Percentiles rank a stretch among this genome's conserved stretches.
phyloP scores from a whole-genome alignment of 2,888 invertebrate species.

The Drosophila ezoana region DNA sequence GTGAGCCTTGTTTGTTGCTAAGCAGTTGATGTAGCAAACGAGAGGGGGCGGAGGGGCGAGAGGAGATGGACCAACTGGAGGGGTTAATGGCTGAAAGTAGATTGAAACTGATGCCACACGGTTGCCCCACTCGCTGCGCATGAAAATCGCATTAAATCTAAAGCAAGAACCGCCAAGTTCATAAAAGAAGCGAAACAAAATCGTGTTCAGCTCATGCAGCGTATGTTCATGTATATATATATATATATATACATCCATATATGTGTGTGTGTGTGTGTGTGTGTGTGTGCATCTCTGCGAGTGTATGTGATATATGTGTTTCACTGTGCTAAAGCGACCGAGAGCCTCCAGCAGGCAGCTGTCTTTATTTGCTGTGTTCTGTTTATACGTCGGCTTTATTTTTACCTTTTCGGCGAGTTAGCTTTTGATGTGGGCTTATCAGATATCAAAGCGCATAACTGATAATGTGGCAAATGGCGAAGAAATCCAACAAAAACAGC shows the following conservation, averaged over 20 bases:
- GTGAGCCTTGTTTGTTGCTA: too few species aligned
- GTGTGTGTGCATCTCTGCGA: neutral
- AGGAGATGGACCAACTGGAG: neutral
- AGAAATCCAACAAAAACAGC: constrained; percentile 34
- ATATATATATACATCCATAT: too few species aligned
- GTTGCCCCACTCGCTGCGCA: constrained; percentile 23
- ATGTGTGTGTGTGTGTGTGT: too few species aligned
- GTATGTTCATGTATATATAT: too few species aligned
- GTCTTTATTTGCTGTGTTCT: constrained; percentile 13
- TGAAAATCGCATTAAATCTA: constrained; percentile 57
- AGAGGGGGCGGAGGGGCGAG: neutral
- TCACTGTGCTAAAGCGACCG: neutral
- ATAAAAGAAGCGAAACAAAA: constrained; percentile 34
- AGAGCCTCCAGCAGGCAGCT: constrained; percentile 3
- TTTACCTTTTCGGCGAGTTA: constrained; percentile 44
- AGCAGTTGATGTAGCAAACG: too few species aligned
- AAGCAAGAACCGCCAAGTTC: constrained; percentile 36
- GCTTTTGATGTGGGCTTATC: constrained; percentile 80
- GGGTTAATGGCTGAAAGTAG: neutral
- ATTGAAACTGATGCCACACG: constrained; percentile 9
- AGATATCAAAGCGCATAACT: constrained; percentile 81
- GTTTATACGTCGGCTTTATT: constrained; percentile 31
- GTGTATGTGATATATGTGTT: neutral
- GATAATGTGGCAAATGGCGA: constrained; percentile 74
- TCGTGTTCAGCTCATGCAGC: constrained; percentile 26